These are phyloP conservation scores for Yponomeuta malinellus DNA, from an alignment of 2,888 invertebrate species.

Conservation along the genomic window DNA sequence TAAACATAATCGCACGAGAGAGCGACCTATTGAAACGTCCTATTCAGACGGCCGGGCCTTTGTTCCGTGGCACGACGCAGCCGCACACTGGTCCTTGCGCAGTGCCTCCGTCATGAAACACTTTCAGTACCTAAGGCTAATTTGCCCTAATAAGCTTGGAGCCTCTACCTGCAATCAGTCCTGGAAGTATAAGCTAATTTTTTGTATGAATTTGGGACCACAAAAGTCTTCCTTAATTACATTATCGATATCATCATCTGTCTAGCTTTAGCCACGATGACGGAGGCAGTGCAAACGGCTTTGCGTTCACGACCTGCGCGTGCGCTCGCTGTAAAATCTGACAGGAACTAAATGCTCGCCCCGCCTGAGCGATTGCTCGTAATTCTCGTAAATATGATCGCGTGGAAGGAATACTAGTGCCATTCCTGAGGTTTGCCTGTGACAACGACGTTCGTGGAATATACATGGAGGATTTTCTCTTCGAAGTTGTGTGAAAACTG, in stretches of 20 bases:
- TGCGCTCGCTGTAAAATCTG: slow-evolving; percentile 49
- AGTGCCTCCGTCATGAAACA: background rate
- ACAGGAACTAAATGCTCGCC: slow-evolving; percentile 57
- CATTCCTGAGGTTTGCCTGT: background rate
- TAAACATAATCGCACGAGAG: slow-evolving; percentile 12
- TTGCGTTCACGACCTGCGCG: slow-evolving; percentile 17
- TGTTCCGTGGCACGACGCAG: slow-evolving; percentile 12
- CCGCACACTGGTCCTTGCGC: background rate
- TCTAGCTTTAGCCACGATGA: too few species aligned
- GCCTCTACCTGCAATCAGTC: too few species aligned
- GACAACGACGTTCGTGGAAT: background rate
- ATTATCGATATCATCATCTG: too few species aligned
- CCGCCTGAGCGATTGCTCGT: slow-evolving; percentile 54
- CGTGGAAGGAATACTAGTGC: slow-evolving; percentile 23
- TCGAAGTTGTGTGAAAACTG: background rate
- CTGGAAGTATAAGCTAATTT: too few species aligned
- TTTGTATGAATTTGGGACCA: too few species aligned
- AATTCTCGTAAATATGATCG: slow-evolving; percentile 42
- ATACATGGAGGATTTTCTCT: background rate
- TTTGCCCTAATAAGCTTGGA: too few species aligned
- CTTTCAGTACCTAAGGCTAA: background rate
- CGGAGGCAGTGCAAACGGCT: background rate
- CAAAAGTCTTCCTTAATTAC: too few species aligned
- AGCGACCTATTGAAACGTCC: slow-evolving; percentile 14
- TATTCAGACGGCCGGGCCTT: slow-evolving; percentile 13